Conservation (phyloP, 2,888 invertebrate genomes). For the Lycophotia porphyrea region DNA sequence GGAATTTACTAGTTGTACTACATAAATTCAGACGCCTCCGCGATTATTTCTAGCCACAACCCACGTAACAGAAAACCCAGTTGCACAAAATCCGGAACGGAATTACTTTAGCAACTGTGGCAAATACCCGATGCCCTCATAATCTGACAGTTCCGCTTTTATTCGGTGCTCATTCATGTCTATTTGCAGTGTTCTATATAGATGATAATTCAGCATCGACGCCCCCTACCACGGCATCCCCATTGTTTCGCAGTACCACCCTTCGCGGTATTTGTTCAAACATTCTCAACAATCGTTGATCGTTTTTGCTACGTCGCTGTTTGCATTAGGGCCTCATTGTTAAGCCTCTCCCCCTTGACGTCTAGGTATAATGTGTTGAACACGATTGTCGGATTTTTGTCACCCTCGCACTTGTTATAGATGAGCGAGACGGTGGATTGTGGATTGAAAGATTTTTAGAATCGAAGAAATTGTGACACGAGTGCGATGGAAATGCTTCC, state of each 20-base stretch:
- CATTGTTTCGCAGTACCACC: slow-evolving; percentile 67
- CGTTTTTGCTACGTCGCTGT: slow-evolving; percentile 78
- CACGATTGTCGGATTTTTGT: slow-evolving; percentile 69
- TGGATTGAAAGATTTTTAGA: slow-evolving; percentile 63
- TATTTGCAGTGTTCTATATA: slow-evolving; percentile 57
- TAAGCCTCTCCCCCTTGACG: slow-evolving; percentile 51
- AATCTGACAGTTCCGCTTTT: slow-evolving; percentile 51
- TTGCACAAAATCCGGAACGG: slow-evolving; percentile 46
- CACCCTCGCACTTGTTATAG: slow-evolving; percentile 68
- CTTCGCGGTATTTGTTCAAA: slow-evolving; percentile 74
- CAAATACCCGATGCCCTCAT: slow-evolving; percentile 50
- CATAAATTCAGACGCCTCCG: slow-evolving; percentile 48
- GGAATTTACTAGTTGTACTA: slow-evolving; percentile 50
- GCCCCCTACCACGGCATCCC: slow-evolving; percentile 35
- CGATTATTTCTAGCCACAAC: slow-evolving; percentile 30
- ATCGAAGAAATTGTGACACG: slow-evolving; percentile 64
- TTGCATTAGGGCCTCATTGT: slow-evolving; percentile 78
- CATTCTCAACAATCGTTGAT: slow-evolving; percentile 76
- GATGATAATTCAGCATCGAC: slow-evolving; percentile 64
- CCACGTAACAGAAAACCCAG: slow-evolving; percentile 40
- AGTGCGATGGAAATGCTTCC: slow-evolving; percentile 52
- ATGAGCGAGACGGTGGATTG: slow-evolving; percentile 51
- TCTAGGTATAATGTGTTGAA: slow-evolving; percentile 68
- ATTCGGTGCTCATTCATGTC: slow-evolving; percentile 60
- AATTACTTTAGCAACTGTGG: slow-evolving; percentile 42